Evolutionary conservation across 2,888 invertebrate genomes (phyloP), one percentile per base, ranked within the genome.

Genomic region (Eristalis pertinax): DNA sequence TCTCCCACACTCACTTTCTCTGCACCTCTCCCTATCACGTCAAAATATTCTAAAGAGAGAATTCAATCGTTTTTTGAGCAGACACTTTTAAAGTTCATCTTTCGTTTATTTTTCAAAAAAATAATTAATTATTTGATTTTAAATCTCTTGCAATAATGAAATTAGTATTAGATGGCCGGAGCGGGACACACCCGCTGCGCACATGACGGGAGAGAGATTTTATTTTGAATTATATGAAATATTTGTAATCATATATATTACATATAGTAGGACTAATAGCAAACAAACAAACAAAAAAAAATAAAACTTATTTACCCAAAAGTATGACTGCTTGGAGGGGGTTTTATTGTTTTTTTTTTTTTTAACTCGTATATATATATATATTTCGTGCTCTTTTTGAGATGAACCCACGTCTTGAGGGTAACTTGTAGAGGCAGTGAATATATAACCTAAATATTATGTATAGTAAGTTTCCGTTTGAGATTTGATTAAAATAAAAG

Each of bases 401-500:
- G 43, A 43, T 60, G 68, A 60, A 8, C n/a, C 24, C n/a, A 26
- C 35, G 56, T n/a, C 35, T 11, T 15, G 67, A 56, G 56, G 63
- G 62, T 77, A 69, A 56, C 26, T 38, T 60, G 68, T 78, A 64
- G 63, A 63, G 26, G 8, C 64, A 65, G 70, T 78, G 78, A 78
- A 72, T 65, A 65, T 13, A 65, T 43, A 64, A 15, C n/a, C 22
- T 60, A 50, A 60, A 67, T 26, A 22, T 38, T 62, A 29, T 85
- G 63, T 81, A 85, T 72, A 67, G 62, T 81, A 72, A 41, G 64
- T 76, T 77, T 63, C 58, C 19, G 68, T 35, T 84, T 74, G 58
- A 79, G 70, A 84, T 56, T 84, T 79, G 38, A 84, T 50, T 81
- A 19, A 85, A 85, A 85, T 80, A 84, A 84, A 85, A 19, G 84